Conservation (phyloP, 2,113 vertebrate species). For the Sylvilagus bachmani region DNA sequence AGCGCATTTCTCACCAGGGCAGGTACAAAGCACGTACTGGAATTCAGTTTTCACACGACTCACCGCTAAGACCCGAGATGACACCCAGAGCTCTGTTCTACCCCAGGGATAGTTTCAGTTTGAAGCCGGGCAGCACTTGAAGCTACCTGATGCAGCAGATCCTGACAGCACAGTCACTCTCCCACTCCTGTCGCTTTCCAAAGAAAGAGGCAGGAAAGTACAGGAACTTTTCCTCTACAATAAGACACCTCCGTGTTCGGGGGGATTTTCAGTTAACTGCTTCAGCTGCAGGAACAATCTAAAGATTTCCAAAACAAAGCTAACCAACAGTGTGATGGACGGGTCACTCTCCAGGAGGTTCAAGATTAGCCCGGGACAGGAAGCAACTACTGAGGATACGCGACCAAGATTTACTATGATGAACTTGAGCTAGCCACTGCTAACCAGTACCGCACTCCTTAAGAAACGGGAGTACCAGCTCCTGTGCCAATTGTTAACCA, state of each 20-base stretch:
- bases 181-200: constrained; percentile 27
- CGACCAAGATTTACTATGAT: not conserved
- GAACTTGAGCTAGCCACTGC: not conserved
- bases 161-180: not conserved
- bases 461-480: constrained; percentile 3
- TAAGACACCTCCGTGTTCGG: not conserved
- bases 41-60: not conserved
- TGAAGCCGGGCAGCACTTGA: not conserved
- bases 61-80: not conserved
- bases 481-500: not conserved
- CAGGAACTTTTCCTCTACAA: not conserved
- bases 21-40: constrained; percentile 2
- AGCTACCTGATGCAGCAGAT: not conserved
- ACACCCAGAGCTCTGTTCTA: not conserved
- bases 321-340: not conserved
- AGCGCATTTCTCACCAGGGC: not conserved
- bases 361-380: not conserved
- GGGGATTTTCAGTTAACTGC: constrained; percentile 26
- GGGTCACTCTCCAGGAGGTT: not conserved
- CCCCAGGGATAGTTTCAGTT: not conserved
- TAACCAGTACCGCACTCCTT: not conserved
- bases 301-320: not conserved
- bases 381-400: not conserved
- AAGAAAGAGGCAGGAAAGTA: not conserved
- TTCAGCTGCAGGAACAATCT: not conserved